Conservation (phyloP, 2,797 vertebrate genomes). For the Odontamblyopus rebecca region DNA sequence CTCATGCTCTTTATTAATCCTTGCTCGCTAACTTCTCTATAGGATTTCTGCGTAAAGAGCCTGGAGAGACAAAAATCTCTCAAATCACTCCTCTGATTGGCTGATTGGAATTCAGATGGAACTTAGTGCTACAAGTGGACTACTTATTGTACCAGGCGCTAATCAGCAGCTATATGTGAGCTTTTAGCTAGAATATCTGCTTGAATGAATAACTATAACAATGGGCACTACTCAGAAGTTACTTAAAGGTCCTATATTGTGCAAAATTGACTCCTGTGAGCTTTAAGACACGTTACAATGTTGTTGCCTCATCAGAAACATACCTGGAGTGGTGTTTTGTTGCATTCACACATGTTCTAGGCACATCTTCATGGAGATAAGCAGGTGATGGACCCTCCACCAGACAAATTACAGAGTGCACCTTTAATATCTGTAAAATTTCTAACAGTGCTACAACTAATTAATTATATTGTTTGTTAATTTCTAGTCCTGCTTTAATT, state of each 20-base stretch:
- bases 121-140: not conserved
- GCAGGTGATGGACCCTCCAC: too few relatives aligned
- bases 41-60: slow-evolving; percentile 1
- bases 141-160: not conserved
- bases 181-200: not conserved
- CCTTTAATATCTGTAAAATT: not conserved
- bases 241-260: too few relatives aligned
- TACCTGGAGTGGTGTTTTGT: too few relatives aligned
- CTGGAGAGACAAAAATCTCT: not conserved
- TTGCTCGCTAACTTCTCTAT: slow-evolving; percentile 5
- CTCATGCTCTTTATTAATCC: slow-evolving; percentile 32
- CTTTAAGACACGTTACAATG: too few relatives aligned
- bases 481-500: not conserved
- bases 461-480: not conserved
- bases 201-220: not conserved
- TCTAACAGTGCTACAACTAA: not conserved
- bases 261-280: too few relatives aligned
- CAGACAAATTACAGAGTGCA: too few relatives aligned
- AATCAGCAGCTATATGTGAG: not conserved
- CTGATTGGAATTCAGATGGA: not conserved
- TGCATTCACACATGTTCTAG: too few relatives aligned
- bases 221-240: too few relatives aligned
- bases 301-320: too few relatives aligned
- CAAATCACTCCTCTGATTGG: not conserved
- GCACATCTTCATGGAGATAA: too few relatives aligned